phyloP scores from a whole-genome alignment of 2,888 invertebrate species.

The Morpho deidamia region DNA sequence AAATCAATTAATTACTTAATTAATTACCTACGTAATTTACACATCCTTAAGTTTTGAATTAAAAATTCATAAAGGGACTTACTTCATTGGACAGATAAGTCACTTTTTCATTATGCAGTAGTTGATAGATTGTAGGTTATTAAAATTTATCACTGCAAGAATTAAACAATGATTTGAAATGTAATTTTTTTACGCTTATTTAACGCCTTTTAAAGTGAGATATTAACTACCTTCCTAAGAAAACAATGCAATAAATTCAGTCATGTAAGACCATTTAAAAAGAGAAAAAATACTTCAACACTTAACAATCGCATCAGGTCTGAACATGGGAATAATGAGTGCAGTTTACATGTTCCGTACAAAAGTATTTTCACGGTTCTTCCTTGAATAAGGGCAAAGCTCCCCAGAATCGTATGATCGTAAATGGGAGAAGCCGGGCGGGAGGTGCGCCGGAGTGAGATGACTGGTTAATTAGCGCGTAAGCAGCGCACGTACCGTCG shows the following conservation, averaged over 20 bases:
- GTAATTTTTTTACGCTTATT: too few relatives aligned
- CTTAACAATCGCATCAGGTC: neutral
- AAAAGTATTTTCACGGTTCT: conserved; percentile 58
- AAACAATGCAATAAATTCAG: neutral
- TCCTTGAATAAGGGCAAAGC: conserved; percentile 57
- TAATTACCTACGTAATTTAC: too few relatives aligned
- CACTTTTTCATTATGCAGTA: too few relatives aligned
- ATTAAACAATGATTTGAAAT: too few relatives aligned
- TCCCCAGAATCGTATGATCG: conserved; percentile 46
- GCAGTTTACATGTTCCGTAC: conserved; percentile 50
- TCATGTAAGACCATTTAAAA: neutral
- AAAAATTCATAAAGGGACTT: too few relatives aligned
- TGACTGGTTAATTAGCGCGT: conserved; percentile 70
- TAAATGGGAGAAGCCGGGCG: conserved; percentile 45
- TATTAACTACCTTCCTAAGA: too few relatives aligned
- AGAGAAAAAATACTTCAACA: neutral
- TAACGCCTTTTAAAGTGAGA: too few relatives aligned
- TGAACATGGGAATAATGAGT: conserved; percentile 47
- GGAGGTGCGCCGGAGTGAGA: conserved; percentile 46
- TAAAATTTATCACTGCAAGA: too few relatives aligned
- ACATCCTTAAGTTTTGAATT: too few relatives aligned
- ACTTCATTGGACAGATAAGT: too few relatives aligned
- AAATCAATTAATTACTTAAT: too few relatives aligned
- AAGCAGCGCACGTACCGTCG: conserved; percentile 68
- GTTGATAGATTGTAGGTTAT: too few relatives aligned